Conservation (phyloP, 2,113 vertebrate genomes). For the Macroglossus sobrinus region DNA sequence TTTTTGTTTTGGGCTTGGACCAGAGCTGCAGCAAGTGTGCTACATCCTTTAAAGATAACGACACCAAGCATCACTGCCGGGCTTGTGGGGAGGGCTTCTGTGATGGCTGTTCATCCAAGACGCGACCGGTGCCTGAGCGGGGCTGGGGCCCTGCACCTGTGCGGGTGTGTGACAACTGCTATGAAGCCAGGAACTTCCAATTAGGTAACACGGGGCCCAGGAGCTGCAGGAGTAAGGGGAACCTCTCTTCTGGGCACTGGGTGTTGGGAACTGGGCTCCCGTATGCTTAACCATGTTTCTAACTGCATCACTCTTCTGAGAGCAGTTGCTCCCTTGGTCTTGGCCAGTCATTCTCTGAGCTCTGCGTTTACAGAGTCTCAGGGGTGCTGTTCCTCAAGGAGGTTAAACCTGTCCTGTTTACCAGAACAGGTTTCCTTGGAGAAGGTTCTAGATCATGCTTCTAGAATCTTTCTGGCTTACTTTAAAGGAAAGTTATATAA, state of each 20-base stretch:
- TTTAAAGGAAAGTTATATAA: not conserved
- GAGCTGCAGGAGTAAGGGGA: not conserved
- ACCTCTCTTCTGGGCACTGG: not conserved
- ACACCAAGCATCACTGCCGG: constrained; percentile 98
- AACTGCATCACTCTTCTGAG: not conserved
- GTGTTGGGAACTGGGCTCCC: not conserved
- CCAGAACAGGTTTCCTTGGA: not conserved
- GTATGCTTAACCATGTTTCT: not conserved
- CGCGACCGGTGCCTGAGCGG: constrained; percentile 94
- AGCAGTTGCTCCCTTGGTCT: not conserved
- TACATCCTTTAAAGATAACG: constrained; percentile 91
- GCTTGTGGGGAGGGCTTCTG: constrained; percentile 98
- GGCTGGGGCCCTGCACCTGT: constrained; percentile 96
- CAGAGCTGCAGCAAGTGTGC: constrained; percentile 94
- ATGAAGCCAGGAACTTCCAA: constrained; percentile 87
- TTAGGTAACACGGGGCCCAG: constrained; percentile 82
- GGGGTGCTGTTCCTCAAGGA: not conserved
- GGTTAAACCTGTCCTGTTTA: not conserved
- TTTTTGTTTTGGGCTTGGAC: constrained; percentile 68
- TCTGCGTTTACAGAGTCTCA: not conserved
- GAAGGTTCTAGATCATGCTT: not conserved
- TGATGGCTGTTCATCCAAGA: constrained; percentile 93
- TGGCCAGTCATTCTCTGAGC: too few species aligned
- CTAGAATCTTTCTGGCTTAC: not conserved
- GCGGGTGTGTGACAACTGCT: constrained; percentile 95